Evolutionary conservation across 1,140 invertebrate species (phyloP).

Genomic region (Leucophenga varia): DNA sequence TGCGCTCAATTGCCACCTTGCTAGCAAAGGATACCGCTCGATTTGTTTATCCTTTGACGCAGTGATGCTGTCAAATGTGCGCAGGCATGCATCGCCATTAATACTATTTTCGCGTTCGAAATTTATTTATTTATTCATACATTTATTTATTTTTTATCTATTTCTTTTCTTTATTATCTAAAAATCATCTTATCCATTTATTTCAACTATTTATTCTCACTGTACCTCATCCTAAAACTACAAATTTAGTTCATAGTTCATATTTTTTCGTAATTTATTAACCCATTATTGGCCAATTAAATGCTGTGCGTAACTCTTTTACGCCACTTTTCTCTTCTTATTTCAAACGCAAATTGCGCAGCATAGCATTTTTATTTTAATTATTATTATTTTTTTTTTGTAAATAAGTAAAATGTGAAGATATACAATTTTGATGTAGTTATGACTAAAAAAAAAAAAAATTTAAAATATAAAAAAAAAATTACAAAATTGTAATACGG

Average conservation of each 20-base stretch:
- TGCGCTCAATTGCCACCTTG: constrained; percentile 53
- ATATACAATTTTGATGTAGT: constrained; percentile 26
- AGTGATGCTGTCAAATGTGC: constrained; percentile 49
- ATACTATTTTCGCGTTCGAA: too few relatives aligned
- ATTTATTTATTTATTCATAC: too few relatives aligned
- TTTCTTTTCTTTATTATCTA: too few relatives aligned
- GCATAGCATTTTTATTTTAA: constrained; percentile 32
- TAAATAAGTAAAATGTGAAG: constrained; percentile 44
- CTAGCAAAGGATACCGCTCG: constrained; percentile 41
- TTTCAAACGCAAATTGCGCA: not conserved
- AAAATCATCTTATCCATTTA: constrained; percentile 22
- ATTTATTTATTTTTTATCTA: constrained; percentile 12
- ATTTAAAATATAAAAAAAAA: constrained; percentile 12
- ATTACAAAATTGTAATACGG: not conserved
- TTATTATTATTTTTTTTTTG: constrained; percentile 25
- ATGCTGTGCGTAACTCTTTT: not conserved
- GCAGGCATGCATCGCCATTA: constrained; percentile 14
- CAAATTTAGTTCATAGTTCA: constrained; percentile 34
- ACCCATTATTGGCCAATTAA: constrained; percentile 37
- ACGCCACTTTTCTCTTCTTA: not conserved
- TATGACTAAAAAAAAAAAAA: constrained; percentile 29
- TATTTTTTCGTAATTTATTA: constrained; percentile 49
- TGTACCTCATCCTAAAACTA: constrained; percentile 18
- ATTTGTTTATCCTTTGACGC: constrained; percentile 35
- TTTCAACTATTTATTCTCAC: constrained; percentile 41